Percentiles rank a stretch among this genome's conserved stretches.
These are phyloP conservation scores for Turdus rufiventris DNA, from an alignment of 2,113 vertebrate genomes.

Conservation along the genomic window DNA sequence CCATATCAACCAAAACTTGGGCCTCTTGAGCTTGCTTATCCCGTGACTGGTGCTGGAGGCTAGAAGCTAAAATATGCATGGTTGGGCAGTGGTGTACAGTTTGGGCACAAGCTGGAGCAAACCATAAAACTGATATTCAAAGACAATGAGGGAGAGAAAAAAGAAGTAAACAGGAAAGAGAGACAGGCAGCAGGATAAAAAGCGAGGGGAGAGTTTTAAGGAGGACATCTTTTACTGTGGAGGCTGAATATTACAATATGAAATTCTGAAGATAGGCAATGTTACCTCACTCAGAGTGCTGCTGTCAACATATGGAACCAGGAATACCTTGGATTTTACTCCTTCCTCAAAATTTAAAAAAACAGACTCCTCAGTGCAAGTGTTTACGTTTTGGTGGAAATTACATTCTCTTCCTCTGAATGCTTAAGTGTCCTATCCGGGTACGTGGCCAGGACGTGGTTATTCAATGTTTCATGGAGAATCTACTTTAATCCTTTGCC, in stretches of 20 bases:
- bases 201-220: not conserved
- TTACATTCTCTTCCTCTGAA: not conserved
- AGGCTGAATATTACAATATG: not conserved
- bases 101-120: not conserved
- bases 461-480: not conserved
- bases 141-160: not conserved
- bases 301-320: not conserved
- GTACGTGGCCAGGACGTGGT: too few species aligned
- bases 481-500: not conserved
- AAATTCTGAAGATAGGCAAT: not conserved
- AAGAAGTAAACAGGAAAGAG: not conserved
- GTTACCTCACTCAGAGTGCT: not conserved
- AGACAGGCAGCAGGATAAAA: not conserved
- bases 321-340: not conserved
- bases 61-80: not conserved
- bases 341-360: not conserved
- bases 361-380: not conserved
- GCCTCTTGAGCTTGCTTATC: not conserved
- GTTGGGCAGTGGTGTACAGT: not conserved
- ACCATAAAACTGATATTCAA: not conserved
- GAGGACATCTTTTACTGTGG: not conserved
- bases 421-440: not conserved
- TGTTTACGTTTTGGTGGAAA: not conserved
- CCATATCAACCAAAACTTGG: not conserved
- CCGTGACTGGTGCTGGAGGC: not conserved